phyloP scores from a whole-genome alignment of 2,888 invertebrate species.

The Athripsodes cinereus region DNA sequence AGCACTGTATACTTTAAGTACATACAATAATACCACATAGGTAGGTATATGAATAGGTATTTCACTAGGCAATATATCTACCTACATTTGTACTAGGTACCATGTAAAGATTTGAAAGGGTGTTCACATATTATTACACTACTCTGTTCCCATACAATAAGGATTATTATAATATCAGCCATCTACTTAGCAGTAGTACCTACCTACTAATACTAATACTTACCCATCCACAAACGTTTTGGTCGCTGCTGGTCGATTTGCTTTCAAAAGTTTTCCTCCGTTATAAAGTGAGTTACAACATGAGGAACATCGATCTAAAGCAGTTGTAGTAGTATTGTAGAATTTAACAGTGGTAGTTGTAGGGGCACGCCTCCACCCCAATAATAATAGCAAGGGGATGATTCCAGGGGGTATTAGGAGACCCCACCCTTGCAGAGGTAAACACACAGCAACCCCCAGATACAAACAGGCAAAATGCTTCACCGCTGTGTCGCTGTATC shows the following conservation, averaged over 20 bases:
- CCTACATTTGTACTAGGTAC: no score
- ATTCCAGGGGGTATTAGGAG: neutral
- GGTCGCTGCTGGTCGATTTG: conserved; percentile 3
- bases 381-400: neutral
- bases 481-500: neutral
- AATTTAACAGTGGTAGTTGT: no score
- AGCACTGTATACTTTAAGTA: no score
- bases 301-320: conserved; percentile 12
- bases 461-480: neutral
- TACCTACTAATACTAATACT: no score
- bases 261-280: conserved; percentile 4
- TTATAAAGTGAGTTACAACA: conserved; percentile 10
- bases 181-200: no score
- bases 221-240: neutral
- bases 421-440: neutral
- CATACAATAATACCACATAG: no score
- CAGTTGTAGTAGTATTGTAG: no score
- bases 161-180: no score
- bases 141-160: no score
- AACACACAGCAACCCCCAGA: neutral
- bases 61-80: no score
- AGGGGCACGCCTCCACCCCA: conserved; percentile 11
- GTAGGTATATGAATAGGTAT: neutral
- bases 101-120: no score
- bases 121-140: no score